phyloP scores from a whole-genome alignment of 2,888 invertebrate genomes.

The Clusia tigrina region DNA sequence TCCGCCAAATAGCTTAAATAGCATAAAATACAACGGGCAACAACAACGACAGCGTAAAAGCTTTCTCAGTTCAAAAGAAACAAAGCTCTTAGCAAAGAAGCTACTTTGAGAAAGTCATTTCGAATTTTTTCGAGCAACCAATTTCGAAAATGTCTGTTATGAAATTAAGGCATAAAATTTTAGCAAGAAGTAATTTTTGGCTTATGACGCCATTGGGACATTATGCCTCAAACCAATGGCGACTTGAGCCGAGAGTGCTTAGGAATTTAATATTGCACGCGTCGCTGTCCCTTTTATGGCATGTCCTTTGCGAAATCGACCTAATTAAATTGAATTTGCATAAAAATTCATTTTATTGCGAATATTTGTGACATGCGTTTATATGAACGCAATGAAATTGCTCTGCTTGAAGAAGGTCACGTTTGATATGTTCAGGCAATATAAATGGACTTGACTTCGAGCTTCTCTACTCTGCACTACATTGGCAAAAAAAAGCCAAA shows the following conservation, averaged over 20 bases:
- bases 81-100: neutral
- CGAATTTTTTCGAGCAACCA: too few species aligned
- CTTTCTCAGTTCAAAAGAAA: neutral
- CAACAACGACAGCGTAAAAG: neutral
- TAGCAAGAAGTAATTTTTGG: neutral
- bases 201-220: slow-evolving; percentile 22
- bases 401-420: neutral
- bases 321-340: slow-evolving; percentile 34
- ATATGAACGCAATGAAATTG: neutral
- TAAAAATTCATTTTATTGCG: slow-evolving; percentile 33
- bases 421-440: neutral
- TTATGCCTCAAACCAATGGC: slow-evolving; percentile 1
- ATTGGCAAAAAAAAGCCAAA: neutral
- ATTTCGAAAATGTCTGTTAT: too few species aligned
- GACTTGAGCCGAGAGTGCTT: neutral
- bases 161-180: too few species aligned
- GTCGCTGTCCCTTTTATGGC: neutral
- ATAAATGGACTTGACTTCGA: neutral
- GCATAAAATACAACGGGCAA: too few species aligned
- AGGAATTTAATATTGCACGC: slow-evolving; percentile 15
- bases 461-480: neutral
- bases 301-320: slow-evolving; percentile 19
- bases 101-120: neutral
- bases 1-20: too few species aligned
- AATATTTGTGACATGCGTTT: slow-evolving; percentile 27